These are phyloP conservation scores for Pinna nobilis DNA, from an alignment of 1,140 invertebrate species.

Conservation along the genomic window DNA sequence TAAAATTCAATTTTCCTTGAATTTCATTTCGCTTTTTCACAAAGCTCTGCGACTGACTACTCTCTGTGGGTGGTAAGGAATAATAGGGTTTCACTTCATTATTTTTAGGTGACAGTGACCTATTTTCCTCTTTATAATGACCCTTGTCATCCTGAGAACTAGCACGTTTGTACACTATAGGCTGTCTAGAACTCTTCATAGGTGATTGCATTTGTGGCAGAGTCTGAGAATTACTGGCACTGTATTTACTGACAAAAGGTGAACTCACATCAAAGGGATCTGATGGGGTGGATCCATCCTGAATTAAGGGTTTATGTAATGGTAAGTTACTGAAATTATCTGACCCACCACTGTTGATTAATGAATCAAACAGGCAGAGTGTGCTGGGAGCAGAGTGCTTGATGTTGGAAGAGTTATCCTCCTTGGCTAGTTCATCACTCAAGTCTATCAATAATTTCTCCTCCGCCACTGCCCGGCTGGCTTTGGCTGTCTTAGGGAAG, in stretches of 20 bases:
- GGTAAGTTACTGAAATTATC: not conserved
- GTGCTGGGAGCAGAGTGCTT: conserved; percentile 46
- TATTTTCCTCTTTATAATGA: too few species aligned
- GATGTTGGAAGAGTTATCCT: conserved; percentile 27
- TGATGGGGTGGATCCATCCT: not conserved
- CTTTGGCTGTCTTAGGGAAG: not conserved
- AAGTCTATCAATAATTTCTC: conserved; percentile 74
- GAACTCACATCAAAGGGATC: conserved; percentile 67
- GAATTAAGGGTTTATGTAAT: conserved; percentile 1
- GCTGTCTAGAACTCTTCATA: too few species aligned
- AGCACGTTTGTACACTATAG: too few species aligned
- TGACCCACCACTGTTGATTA: conserved; percentile 43
- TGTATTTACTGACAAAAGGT: not conserved
- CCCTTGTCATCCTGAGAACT: too few species aligned
- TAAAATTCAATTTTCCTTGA: too few species aligned
- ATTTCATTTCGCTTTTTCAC: too few species aligned
- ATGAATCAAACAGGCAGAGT: conserved; percentile 64
- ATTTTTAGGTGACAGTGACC: too few species aligned
- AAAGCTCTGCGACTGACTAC: too few species aligned
- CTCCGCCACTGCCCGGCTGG: conserved; percentile 6
- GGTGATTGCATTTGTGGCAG: too few species aligned
- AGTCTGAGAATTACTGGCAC: not conserved
- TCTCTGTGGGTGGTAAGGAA: too few species aligned
- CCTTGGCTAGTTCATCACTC: conserved; percentile 57
- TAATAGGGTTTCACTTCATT: too few species aligned